These are phyloP conservation scores for Caloenas nicobarica DNA, from an alignment of 2,113 vertebrate genomes.

Conservation along the genomic window DNA sequence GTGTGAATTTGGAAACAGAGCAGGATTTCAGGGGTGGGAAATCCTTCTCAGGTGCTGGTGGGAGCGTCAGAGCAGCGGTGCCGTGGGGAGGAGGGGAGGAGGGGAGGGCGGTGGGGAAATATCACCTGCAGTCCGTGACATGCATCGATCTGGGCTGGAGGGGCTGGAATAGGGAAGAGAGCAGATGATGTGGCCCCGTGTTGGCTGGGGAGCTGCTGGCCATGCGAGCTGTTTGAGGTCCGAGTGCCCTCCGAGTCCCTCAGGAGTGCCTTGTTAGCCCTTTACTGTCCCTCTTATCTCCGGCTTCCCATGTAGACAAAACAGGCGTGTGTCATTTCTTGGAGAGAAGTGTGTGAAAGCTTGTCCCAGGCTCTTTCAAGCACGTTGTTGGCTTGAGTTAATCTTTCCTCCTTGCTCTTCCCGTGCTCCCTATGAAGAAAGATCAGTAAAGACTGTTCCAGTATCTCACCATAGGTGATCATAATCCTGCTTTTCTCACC, in stretches of 20 bases:
- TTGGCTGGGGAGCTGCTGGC: neutral
- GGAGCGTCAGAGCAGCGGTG: accelerated
- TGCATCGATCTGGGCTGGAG: neutral
- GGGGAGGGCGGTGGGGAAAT: neutral
- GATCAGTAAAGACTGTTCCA: neutral
- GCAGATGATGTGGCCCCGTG: neutral
- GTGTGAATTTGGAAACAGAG: neutral
- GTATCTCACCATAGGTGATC: neutral
- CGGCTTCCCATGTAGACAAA: neutral
- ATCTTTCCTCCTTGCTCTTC: neutral
- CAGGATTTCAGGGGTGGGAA: neutral
- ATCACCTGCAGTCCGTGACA: accelerated
- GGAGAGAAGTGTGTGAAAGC: neutral
- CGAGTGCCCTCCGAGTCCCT: neutral
- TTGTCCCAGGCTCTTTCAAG: neutral
- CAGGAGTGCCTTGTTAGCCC: neutral
- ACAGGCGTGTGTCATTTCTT: accelerated
- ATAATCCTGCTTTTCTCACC: neutral
- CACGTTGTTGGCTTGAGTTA: neutral
- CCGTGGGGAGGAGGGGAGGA: neutral
- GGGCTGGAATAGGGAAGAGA: neutral
- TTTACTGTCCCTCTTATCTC: neutral
- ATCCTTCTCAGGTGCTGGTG: neutral
- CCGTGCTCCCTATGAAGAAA: accelerated
- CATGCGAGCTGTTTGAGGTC: neutral